Base-by-base conservation (phyloP, 2,888 invertebrate species). In the Agrotis ipsilon region DNA sequence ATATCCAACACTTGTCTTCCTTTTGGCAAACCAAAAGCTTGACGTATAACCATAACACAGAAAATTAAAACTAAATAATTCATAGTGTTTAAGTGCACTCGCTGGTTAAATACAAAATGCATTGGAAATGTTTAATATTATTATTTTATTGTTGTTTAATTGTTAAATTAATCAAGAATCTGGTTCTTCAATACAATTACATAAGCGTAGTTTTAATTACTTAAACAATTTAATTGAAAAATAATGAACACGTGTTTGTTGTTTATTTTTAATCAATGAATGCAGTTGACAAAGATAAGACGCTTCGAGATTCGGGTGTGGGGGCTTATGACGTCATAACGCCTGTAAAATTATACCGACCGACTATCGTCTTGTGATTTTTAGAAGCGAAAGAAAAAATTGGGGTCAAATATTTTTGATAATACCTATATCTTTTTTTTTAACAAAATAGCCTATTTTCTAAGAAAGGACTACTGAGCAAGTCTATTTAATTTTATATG, bases 21-120 rank as follows among this genome's bases (percentile, higher is more conserved):
- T 46, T 45, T 46, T 27, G 57, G 32, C 7, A 39, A 19, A 13
- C 43, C 32, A 18, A 65, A 24, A 13, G 24, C 57, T 57, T 54
- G 21, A 55, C 3, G 24, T 32, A 61, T n/a, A 1, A 66, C 18
- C 6, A 63, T 3, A 48, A 46, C 57, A 62, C n/a, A 57, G 16
- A 65, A 18, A n/a, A 52, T 51, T 32, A 68, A n/a, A 32, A 54
- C 21, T 13, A 63, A 64, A 57, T 58, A 49, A 24, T 68, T 69
- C 66, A 70, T 75, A 6, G 21, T 24, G 14, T 3, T 27, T 61
- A 6, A n/a, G 16, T 14, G n/a, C 46, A 27, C 16, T 7, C 9
- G 3, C 19, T 2, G 18, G 19, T n/a, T 54, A 4, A 7, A 48
- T 32, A 7, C 43, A 51, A 61, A 61, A 72, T 61, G 18, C 46